A percentile compares a stretch with the other conserved stretches of the same genome.
These are phyloP conservation scores for Trogon melanurus DNA, from an alignment of 2,113 vertebrate genomes.

Conservation along the genomic window DNA sequence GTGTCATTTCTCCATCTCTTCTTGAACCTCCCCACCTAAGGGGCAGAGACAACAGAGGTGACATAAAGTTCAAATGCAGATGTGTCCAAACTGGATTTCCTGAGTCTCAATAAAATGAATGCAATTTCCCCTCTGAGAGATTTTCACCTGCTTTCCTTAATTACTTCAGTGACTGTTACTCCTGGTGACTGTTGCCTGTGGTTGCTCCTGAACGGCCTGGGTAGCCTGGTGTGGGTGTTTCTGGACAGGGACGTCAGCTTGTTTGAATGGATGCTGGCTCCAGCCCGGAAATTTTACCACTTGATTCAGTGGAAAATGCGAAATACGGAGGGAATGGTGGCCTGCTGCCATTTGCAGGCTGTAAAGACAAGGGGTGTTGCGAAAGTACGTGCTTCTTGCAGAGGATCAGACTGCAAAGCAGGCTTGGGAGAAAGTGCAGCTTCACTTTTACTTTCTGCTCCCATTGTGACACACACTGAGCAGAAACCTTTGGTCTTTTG, in stretches of 20 bases:
- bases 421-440: background rate
- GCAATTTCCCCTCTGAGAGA: background rate
- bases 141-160: background rate
- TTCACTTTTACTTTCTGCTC: slow-evolving; percentile 23
- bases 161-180: background rate
- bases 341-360: background rate
- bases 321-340: background rate
- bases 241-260: background rate
- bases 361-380: background rate
- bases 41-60: background rate
- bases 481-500: slow-evolving; percentile 33
- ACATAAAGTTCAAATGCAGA: background rate
- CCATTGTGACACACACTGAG: background rate
- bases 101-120: background rate
- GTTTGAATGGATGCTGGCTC: background rate
- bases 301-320: background rate
- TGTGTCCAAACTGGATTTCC: background rate
- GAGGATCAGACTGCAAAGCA: background rate
- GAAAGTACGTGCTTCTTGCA: fast-evolving
- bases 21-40: background rate
- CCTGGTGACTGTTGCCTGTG: background rate
- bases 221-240: fast-evolving
- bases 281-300: fast-evolving
- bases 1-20: background rate
- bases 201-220: background rate